These are phyloP conservation scores for Adoxophyes honmai DNA, from an alignment of 1,140 invertebrate species.

Conservation along the genomic window DNA sequence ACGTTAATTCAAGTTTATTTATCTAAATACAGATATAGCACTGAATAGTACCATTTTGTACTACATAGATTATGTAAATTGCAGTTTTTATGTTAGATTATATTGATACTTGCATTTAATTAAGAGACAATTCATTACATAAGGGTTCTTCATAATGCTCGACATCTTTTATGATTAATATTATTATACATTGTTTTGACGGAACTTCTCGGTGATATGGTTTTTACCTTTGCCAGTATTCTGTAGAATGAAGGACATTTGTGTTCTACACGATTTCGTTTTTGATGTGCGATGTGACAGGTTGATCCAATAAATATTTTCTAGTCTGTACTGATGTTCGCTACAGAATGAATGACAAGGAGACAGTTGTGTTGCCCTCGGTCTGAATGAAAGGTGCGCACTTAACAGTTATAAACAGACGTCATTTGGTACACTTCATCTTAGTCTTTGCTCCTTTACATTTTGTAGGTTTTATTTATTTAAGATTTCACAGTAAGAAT, in stretches of 20 bases:
- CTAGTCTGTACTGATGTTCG: slow-evolving; percentile 63
- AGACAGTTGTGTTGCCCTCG: slow-evolving; percentile 6
- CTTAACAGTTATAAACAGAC: background rate
- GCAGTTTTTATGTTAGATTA: slow-evolving; percentile 51
- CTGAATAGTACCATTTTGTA: slow-evolving; percentile 25
- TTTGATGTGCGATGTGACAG: slow-evolving; percentile 32
- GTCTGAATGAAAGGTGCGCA: slow-evolving; percentile 5
- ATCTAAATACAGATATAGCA: slow-evolving; percentile 25
- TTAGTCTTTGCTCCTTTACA: slow-evolving; percentile 7
- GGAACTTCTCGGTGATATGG: slow-evolving; percentile 34
- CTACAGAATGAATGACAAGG: slow-evolving; percentile 49
- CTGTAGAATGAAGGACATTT: slow-evolving; percentile 52
- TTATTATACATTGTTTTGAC: slow-evolving; percentile 50
- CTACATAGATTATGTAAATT: slow-evolving; percentile 39
- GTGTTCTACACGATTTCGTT: slow-evolving; percentile 36
- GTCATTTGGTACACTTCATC: background rate
- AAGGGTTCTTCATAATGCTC: slow-evolving; percentile 43
- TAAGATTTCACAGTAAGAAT: slow-evolving; percentile 14
- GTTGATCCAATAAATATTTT: slow-evolving; percentile 54
- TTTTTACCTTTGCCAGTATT: slow-evolving; percentile 70
- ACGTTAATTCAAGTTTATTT: background rate
- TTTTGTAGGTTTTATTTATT: slow-evolving; percentile 14
- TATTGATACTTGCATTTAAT: slow-evolving; percentile 66
- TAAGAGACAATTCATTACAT: slow-evolving; percentile 43
- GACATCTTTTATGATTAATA: slow-evolving; percentile 44